phyloP scores from a whole-genome alignment of 2,797 vertebrate species.

The Toxotes lorentzi region DNA sequence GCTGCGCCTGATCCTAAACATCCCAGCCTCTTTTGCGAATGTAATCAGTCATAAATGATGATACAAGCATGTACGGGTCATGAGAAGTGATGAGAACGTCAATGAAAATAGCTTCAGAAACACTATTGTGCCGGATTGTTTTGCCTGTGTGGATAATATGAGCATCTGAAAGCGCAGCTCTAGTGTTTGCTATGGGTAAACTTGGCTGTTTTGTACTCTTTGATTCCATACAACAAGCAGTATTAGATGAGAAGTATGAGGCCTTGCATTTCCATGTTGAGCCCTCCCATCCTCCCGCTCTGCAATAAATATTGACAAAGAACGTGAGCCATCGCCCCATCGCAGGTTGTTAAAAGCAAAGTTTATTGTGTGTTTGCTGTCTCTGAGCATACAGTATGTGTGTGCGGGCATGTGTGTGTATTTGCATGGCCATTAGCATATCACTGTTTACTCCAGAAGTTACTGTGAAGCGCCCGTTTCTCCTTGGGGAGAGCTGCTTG shows the following conservation, averaged over 20 bases:
- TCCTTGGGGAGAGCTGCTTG: constrained; percentile 80
- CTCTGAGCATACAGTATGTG: constrained; percentile 39
- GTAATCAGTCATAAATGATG: constrained; percentile 38
- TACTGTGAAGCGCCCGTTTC: constrained; percentile 77
- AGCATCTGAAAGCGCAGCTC: constrained; percentile 25
- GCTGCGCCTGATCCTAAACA: constrained; percentile 26
- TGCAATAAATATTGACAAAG: constrained; percentile 77
- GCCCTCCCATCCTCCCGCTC: constrained; percentile 50
- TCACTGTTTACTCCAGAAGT: constrained; percentile 81
- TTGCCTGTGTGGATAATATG: constrained; percentile 13
- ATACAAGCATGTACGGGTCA: constrained; percentile 23
- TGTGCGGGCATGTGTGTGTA: constrained; percentile 42
- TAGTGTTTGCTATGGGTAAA: constrained; percentile 58
- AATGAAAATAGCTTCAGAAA: constrained; percentile 28
- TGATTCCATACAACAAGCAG: constrained; percentile 58
- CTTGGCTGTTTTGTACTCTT: constrained; percentile 55
- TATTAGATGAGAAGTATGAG: constrained; percentile 43
- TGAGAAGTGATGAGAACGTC: constrained; percentile 21
- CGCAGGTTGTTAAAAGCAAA: constrained; percentile 79
- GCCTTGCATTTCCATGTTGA: constrained; percentile 48
- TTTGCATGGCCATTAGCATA: constrained; percentile 72
- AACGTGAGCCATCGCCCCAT: constrained; percentile 63
- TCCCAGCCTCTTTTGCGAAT: constrained; percentile 1
- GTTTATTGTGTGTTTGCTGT: constrained; percentile 67
- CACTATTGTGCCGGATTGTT: neutral